phyloP scores from a whole-genome alignment of 2,888 invertebrate genomes.

The Empis livida region DNA sequence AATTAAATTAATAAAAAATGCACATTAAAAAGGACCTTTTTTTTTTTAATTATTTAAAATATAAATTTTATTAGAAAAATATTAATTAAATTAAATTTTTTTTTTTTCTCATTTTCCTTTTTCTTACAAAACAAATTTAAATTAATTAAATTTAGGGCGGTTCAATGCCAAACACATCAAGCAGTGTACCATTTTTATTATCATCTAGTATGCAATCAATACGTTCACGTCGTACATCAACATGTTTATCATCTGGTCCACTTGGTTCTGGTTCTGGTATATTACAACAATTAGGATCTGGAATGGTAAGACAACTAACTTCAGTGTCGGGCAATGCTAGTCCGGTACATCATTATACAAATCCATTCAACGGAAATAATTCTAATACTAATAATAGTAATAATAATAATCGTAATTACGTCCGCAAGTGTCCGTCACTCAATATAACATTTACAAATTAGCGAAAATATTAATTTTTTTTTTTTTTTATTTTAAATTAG shows the following conservation, averaged over 20 bases:
- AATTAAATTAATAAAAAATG: too few species aligned
- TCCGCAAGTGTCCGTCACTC: conserved; percentile 65
- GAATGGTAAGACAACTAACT: conserved; percentile 82
- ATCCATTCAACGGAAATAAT: conserved; percentile 21
- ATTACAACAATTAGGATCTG: conserved; percentile 79
- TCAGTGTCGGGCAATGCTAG: conserved; percentile 50
- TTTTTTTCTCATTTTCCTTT: too few species aligned
- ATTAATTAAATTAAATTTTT: background rate
- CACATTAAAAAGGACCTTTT: background rate
- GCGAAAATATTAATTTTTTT: conserved; percentile 12
- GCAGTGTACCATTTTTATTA: conserved; percentile 74
- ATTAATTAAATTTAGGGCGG: conserved; percentile 49
- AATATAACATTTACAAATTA: conserved; percentile 55
- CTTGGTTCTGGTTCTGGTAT: conserved; percentile 58
- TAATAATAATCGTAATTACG: conserved; percentile 46
- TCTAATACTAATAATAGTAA: conserved; percentile 40
- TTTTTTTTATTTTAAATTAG: too few species aligned
- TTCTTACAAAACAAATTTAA: background rate
- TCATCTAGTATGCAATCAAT: conserved; percentile 68
- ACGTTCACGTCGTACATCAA: conserved; percentile 58
- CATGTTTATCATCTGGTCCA: conserved; percentile 51
- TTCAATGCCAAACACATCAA: conserved; percentile 81
- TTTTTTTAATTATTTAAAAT: background rate
- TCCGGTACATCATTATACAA: conserved; percentile 39
- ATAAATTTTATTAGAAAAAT: background rate